Conservation (phyloP, 2,797 vertebrate genomes). For the Spinus olivaceus region DNA sequence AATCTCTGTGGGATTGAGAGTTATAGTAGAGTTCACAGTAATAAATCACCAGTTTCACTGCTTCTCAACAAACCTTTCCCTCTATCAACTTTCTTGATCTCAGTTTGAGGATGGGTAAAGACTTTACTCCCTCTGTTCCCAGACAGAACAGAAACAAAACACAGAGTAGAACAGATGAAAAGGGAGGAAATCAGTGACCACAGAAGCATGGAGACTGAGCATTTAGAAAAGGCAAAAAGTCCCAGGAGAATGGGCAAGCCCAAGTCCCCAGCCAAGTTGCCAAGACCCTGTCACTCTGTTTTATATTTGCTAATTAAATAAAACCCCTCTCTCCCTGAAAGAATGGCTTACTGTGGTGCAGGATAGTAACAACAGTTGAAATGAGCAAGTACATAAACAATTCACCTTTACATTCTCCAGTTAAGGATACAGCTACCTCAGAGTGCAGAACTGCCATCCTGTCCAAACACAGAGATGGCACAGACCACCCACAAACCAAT, state of each 20-base stretch:
- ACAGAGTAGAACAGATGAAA: not conserved
- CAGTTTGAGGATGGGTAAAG: not conserved
- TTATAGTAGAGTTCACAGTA: not conserved
- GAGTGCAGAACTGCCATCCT: not conserved
- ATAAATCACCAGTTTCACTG: not conserved
- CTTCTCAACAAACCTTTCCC: not conserved
- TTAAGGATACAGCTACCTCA: not conserved
- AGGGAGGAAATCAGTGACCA: not conserved
- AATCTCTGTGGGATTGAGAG: not conserved
- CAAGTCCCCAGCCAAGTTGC: not conserved
- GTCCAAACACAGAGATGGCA: not conserved
- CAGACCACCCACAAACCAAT: not conserved
- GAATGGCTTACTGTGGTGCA: not conserved
- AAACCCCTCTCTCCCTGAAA: not conserved
- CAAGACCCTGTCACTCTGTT: not conserved
- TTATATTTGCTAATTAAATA: not conserved
- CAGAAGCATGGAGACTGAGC: not conserved
- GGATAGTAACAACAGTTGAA: not conserved
- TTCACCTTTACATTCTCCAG: not conserved
- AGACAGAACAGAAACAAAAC: not conserved
- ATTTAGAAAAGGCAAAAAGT: not conserved
- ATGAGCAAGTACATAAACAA: not conserved
- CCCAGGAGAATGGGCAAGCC: not conserved
- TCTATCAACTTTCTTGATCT: not conserved
- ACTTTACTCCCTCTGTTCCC: not conserved